Base-by-base conservation (phyloP, 37 sponge, comb jelly and placozoan genomes). In the Diacarnus erythraeanus region DNA sequence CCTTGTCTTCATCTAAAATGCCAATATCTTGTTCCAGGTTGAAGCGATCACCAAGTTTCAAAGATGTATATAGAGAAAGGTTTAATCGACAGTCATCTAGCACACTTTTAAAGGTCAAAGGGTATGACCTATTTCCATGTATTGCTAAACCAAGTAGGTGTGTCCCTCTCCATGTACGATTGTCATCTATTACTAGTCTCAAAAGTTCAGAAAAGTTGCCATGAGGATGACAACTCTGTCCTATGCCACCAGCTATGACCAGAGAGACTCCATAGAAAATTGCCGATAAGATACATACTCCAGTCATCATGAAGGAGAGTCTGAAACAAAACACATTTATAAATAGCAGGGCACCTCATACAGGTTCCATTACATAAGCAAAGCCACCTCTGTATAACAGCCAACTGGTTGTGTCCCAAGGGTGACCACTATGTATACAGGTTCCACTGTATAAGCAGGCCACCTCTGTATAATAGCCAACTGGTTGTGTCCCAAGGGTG, bases 101-200 rank as follows among this genome's bases (percentile, higher is more conserved):
- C 6, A 87, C 47, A 18, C 31, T 21, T 3, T 33, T n/a, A 21
- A 87, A 26, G 5, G 74, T 77, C n/a, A 92, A 60, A 38, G 82
- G 81, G 20, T 80, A 51, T 29, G 72, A 64, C 0, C 68, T 22
- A 60, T 79, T 69, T 47, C 51, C 70, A 1, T 79, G 69, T 29
- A 86, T 43, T 35, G 75, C 37, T 20, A 40, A 22, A 6, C 77
- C 88, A 22, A 92, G 74, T 29, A 88, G 85, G 64, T 87, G 87
- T 18, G 29, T 61, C 15, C 57, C 74, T 2, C 44, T 42, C 93
- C 93, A 92, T 0, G 84, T 77, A 1, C 38, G 12, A 30, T 38
- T 37, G 67, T 81, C 69, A 36, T 90, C 91, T 40, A 90, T 35
- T 12, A 90, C 79, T 22, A 85, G 12, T 20, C 71, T 51, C 71